A percentile compares a stretch with the other conserved stretches of the same genome.
Evolutionary conservation across 2,113 vertebrate genomes (phyloP).

Genomic region (Pristiophorus japonicus): DNA sequence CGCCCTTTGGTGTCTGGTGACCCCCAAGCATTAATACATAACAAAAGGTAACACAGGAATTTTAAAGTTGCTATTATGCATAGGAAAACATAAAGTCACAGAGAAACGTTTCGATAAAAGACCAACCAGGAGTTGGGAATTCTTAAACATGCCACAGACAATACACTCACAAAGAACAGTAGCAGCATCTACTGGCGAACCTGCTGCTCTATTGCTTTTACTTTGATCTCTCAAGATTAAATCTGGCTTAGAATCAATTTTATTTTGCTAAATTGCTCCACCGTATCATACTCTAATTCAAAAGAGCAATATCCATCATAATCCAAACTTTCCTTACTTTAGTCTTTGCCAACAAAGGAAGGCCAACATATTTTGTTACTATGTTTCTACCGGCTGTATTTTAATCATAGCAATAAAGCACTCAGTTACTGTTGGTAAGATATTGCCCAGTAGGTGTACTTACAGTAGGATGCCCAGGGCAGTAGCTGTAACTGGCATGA

Average conservation of each 20-base stretch:
- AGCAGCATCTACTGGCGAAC: background rate
- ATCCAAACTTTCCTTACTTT: background rate
- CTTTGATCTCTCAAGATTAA: background rate
- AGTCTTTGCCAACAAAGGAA: background rate
- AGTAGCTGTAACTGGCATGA: conserved; percentile 71
- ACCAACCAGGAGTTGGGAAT: background rate
- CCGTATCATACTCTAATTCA: background rate
- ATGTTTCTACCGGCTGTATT: background rate
- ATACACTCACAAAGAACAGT: background rate
- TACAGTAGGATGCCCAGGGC: conserved; percentile 67
- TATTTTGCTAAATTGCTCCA: background rate
- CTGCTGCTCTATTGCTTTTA: background rate
- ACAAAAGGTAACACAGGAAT: too few relatives aligned
- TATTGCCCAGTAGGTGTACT: conserved; percentile 52
- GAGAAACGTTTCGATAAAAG: background rate
- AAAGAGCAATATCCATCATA: background rate
- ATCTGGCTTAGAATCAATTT: background rate
- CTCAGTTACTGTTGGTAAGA: background rate
- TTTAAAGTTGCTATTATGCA: background rate
- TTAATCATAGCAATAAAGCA: background rate
- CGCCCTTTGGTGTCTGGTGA: too few relatives aligned
- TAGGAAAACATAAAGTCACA: background rate
- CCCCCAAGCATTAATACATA: too few relatives aligned
- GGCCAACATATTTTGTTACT: background rate
- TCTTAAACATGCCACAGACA: background rate